phyloP scores from a whole-genome alignment of 1,140 invertebrate species.

The Heterodera carotae region DNA sequence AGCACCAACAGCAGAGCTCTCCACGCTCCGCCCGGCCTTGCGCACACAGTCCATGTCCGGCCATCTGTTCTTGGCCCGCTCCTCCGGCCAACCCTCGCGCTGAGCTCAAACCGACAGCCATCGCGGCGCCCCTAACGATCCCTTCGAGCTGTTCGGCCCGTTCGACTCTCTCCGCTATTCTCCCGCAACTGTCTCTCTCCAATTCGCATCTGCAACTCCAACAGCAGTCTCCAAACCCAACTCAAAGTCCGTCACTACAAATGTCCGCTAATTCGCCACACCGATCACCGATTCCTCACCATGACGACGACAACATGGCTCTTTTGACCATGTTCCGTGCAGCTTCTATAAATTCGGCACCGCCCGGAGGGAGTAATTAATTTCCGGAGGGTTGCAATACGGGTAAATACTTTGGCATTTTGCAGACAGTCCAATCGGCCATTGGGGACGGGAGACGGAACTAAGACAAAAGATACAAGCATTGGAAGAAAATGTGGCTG shows the following conservation, averaged over 20 bases:
- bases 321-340: constrained; percentile 22
- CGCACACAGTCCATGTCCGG: constrained; percentile 25
- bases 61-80: constrained; percentile 28
- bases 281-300: constrained; percentile 5
- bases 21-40: not conserved
- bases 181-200: not conserved
- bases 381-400: not conserved
- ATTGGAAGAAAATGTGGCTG: constrained; percentile 63
- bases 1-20: not conserved
- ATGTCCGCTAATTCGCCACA: constrained; percentile 15
- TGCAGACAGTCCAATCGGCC: constrained; percentile 10
- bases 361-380: constrained; percentile 14
- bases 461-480: constrained; percentile 60
- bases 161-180: constrained; percentile 7
- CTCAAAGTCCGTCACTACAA: not conserved
- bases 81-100: constrained; percentile 7
- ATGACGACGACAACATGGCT: not conserved
- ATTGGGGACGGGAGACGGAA: constrained; percentile 57
- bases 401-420: constrained; percentile 1
- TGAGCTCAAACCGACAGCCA: constrained; percentile 28
- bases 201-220: constrained; percentile 7
- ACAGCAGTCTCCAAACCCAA: not conserved
- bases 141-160: constrained; percentile 23
- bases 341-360: constrained; percentile 2
- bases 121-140: constrained; percentile 12